These are phyloP conservation scores for Cantharis nigra DNA, from an alignment of 2,888 invertebrate species.

Conservation along the genomic window DNA sequence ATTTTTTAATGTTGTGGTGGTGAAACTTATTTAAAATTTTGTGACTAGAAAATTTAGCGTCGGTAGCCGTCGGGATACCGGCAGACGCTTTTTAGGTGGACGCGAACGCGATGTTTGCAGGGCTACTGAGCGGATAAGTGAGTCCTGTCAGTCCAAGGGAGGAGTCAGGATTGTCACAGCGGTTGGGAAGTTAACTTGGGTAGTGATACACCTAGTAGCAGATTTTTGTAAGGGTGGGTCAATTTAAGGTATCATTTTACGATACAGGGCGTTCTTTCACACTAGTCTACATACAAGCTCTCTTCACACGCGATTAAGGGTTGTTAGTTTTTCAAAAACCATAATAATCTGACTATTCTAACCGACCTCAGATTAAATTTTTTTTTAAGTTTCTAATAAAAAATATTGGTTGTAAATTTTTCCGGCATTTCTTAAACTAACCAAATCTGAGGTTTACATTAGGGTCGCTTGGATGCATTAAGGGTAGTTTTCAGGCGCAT, in stretches of 20 bases:
- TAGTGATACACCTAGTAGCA: conserved; percentile 43
- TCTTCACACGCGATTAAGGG: neutral
- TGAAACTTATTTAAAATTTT: conserved; percentile 19
- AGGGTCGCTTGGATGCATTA: conserved; percentile 53
- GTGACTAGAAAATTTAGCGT: conserved; percentile 43
- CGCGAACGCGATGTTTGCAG: conserved; percentile 51
- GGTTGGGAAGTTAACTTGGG: conserved; percentile 55
- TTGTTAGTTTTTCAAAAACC: neutral
- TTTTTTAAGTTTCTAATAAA: neutral
- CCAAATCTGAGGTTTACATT: conserved; percentile 52
- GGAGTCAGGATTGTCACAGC: conserved; percentile 55
- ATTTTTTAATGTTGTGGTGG: neutral
- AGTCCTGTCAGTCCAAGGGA: conserved; percentile 50
- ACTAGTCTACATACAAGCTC: neutral
- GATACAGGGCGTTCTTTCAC: conserved; percentile 5
- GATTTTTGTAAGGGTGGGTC: conserved; percentile 44
- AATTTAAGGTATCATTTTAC: conserved; percentile 10
- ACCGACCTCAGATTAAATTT: neutral
- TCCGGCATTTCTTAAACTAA: conserved; percentile 49
- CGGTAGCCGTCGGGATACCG: conserved; percentile 49
- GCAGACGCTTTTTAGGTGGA: conserved; percentile 42
- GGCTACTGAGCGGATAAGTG: conserved; percentile 54
- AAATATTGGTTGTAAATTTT: conserved; percentile 41
- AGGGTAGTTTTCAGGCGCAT: conserved; percentile 47
- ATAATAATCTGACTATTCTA: neutral